These are phyloP conservation scores for Megalops cyprinoides DNA, from an alignment of 2,797 vertebrate species.

Conservation along the genomic window DNA sequence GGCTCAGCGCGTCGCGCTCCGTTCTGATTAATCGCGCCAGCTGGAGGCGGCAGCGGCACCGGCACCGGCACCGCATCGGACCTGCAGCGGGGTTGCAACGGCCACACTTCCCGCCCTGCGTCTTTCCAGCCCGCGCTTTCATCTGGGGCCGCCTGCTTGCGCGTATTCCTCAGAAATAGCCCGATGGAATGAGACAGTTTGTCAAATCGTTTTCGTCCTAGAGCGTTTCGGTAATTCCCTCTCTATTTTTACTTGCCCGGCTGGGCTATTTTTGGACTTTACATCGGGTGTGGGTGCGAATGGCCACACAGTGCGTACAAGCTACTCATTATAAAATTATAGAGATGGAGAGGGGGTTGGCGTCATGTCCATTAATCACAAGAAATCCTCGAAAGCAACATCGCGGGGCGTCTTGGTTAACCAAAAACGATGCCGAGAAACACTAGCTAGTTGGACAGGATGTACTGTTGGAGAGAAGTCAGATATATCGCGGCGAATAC, in stretches of 20 bases:
- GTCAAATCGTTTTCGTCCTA: constrained; percentile 71
- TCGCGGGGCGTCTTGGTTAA: not conserved
- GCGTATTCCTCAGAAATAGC: constrained; percentile 62
- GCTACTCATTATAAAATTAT: not conserved
- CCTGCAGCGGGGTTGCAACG: not conserved
- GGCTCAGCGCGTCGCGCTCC: not conserved
- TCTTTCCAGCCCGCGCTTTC: not conserved
- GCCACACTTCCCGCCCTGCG: not conserved
- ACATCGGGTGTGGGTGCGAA: constrained; percentile 62
- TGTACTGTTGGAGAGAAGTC: no score
- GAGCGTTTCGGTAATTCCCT: constrained; percentile 63
- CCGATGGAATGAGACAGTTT: constrained; percentile 70
- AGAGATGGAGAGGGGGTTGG: not conserved
- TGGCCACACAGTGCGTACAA: not conserved
- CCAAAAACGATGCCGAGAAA: not conserved
- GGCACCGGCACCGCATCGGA: not conserved
- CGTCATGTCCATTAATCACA: constrained; percentile 11
- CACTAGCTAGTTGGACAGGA: no score
- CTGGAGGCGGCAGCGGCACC: not conserved
- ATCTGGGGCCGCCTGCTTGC: constrained; percentile 38
- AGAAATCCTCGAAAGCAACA: not conserved
- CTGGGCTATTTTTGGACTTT: constrained; percentile 69
- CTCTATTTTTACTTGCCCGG: constrained; percentile 69
- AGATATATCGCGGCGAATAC: not conserved
- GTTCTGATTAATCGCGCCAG: constrained; percentile 5